Evolutionary conservation across 2,888 invertebrate species (phyloP), one percentile per base, ranked within the genome.

Genomic region (Crocallis elinguaria): DNA sequence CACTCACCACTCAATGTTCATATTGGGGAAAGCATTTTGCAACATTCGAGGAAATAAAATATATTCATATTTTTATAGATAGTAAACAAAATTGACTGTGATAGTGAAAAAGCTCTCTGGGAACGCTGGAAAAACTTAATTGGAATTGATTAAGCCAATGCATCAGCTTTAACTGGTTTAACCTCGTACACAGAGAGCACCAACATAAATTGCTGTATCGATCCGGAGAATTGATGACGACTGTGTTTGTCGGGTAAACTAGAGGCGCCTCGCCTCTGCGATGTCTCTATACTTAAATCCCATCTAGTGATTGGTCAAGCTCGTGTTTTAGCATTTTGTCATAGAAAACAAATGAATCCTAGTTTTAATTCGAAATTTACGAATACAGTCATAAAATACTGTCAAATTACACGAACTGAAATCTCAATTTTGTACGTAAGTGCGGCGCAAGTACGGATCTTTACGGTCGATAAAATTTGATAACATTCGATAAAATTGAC

Each of bases 91-190:
- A 50, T 52, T 44, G 5, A 39, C 38, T 53, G 33, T 25, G 39
- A 21, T 50, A 23, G 33, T 36, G 35, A 29, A 51, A 32, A 23
- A n/a, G n/a, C 23, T 16, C 17, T 32, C 14, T 13, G 11, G 6
- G 30, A 14, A 6, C 13, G 29, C 4, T 46, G 30, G 12, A 45
- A 41, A 45, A 52, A 41, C 30, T 41, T 52, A 52, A 52, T 52
- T 52, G 46, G 19, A 42, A 46, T 52, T 37, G 51, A 45, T 46
- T 41, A 52, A 52, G 42, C 45, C 46, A 32, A 52, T 46, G 41
- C 52, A 42, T 46, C 46, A 46, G 52, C 41, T 46, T 44, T 52
- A 36, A 46, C 51, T 41, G 51, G 45, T 27, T 52, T 30, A 52
- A 46, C 32, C 33, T 7, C 39, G 45, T 30, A 33, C 44, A 41